These are phyloP conservation scores for Microcebus murinus DNA, from an alignment of 2,113 vertebrate genomes.

Conservation along the genomic window DNA sequence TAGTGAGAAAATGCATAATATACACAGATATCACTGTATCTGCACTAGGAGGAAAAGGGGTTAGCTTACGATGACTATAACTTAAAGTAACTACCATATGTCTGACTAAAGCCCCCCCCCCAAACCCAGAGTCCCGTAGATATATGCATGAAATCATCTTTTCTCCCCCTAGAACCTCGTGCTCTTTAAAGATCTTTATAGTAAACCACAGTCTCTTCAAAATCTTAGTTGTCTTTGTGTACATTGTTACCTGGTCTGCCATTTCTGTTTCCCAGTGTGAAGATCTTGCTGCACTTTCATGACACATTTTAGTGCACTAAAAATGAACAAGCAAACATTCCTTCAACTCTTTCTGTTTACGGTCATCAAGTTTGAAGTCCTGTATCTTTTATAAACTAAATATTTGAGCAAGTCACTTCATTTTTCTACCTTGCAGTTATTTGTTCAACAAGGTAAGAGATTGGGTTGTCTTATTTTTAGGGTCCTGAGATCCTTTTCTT, in stretches of 20 bases:
- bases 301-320: neutral
- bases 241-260: neutral
- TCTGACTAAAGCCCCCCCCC: neutral
- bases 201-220: neutral
- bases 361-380: neutral
- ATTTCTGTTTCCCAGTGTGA: neutral
- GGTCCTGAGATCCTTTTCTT: neutral
- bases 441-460: neutral
- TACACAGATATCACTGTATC: neutral
- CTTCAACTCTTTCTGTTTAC: neutral
- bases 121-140: neutral
- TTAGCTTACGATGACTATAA: neutral
- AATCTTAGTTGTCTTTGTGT: neutral
- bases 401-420: neutral
- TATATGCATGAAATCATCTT: neutral
- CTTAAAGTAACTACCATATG: neutral
- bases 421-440: neutral
- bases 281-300: neutral
- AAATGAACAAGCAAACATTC: neutral
- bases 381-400: neutral
- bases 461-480: neutral
- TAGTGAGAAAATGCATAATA: neutral
- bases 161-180: neutral
- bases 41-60: neutral
- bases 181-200: neutral